phyloP scores from a whole-genome alignment of 2,888 invertebrate species.

The Acronicta aceris region DNA sequence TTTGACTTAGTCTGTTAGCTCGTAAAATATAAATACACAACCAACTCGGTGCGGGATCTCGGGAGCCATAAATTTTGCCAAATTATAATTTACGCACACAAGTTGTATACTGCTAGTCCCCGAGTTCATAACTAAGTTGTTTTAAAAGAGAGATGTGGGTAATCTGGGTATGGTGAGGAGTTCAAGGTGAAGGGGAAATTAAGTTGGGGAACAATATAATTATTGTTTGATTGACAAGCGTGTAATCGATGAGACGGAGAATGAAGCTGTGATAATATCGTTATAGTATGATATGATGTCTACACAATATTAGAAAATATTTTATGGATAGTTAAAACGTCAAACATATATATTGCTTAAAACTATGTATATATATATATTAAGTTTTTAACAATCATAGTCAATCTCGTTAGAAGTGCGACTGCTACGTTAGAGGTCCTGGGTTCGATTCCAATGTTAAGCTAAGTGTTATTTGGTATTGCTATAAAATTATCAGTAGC shows the following conservation, averaged over 20 bases:
- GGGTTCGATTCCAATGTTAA: too few relatives aligned
- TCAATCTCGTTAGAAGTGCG: too few relatives aligned
- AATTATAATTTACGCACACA: constrained; percentile 53
- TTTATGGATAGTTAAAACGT: too few relatives aligned
- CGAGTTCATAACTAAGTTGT: constrained; percentile 35
- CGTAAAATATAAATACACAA: constrained; percentile 50
- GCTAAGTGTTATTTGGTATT: too few relatives aligned
- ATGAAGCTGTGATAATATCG: background rate
- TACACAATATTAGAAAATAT: too few relatives aligned
- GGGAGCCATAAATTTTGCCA: constrained; percentile 46
- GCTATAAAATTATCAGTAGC: too few relatives aligned
- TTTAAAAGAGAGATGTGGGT: constrained; percentile 25
- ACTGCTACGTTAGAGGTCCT: too few relatives aligned
- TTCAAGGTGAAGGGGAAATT: constrained; percentile 13
- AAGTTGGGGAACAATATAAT: constrained; percentile 15
- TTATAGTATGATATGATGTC: background rate
- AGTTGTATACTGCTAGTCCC: constrained; percentile 31
- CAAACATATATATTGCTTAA: too few relatives aligned
- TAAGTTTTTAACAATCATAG: too few relatives aligned
- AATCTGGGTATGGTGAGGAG: constrained; percentile 2
- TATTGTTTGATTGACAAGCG: constrained; percentile 9
- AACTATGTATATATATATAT: too few relatives aligned
- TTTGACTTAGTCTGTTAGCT: constrained; percentile 37
- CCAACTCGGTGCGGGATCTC: constrained; percentile 23
- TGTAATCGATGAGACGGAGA: constrained; percentile 14